phyloP scores from a whole-genome alignment of 2,888 invertebrate species.

The Venusia cambrica region DNA sequence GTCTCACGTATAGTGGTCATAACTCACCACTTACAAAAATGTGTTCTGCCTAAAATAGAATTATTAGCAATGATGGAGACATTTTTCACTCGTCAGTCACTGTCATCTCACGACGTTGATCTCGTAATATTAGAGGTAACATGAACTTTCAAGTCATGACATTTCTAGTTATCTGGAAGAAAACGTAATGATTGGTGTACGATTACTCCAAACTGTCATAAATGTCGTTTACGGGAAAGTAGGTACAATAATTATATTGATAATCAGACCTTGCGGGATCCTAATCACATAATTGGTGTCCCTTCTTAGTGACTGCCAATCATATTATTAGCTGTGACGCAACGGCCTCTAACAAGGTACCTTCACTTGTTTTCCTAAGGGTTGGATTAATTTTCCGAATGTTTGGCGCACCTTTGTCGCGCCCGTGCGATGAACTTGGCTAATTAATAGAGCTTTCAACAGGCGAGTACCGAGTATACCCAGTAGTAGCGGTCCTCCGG shows the following conservation, averaged over 20 bases:
- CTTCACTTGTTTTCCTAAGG: slow-evolving; percentile 56
- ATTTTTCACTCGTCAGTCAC: too few relatives aligned
- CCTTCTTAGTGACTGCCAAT: slow-evolving; percentile 57
- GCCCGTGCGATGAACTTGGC: slow-evolving; percentile 55
- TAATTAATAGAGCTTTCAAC: slow-evolving; percentile 77
- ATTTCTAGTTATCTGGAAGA: too few relatives aligned
- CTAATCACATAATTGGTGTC: slow-evolving; percentile 68
- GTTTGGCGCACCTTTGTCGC: slow-evolving; percentile 72
- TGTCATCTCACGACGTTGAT: too few relatives aligned
- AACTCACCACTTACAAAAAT: too few relatives aligned
- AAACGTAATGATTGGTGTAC: too few relatives aligned
- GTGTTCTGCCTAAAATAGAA: too few relatives aligned
- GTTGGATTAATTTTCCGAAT: slow-evolving; percentile 76
- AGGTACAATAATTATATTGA: slow-evolving; percentile 53
- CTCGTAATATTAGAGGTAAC: too few relatives aligned
- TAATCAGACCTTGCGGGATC: slow-evolving; percentile 56
- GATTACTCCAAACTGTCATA: too few relatives aligned
- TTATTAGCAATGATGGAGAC: too few relatives aligned
- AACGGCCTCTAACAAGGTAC: slow-evolving; percentile 33
- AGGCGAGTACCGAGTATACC: slow-evolving; percentile 40
- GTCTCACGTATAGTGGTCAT: too few relatives aligned
- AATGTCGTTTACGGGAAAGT: too few relatives aligned
- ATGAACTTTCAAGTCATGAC: too few relatives aligned
- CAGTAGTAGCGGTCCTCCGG: slow-evolving; percentile 22
- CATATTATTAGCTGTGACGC: slow-evolving; percentile 58